Conservation (phyloP, 2,888 invertebrate genomes). For the Reticulitermes lucifugus region DNA sequence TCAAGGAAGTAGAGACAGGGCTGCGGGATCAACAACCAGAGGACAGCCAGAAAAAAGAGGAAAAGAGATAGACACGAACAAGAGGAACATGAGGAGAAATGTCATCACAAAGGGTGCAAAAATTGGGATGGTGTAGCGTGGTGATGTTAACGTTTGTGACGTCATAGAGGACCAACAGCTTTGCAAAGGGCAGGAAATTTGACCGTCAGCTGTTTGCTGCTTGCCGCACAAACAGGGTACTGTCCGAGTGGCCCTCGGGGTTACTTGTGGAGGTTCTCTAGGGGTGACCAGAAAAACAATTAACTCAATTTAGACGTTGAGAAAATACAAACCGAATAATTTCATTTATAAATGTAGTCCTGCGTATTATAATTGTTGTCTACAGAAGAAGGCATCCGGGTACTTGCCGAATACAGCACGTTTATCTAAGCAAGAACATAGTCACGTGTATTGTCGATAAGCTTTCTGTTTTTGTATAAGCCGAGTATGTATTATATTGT, state of each 20-base stretch:
- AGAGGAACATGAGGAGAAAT: slow-evolving; percentile 33
- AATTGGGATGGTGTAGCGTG: slow-evolving; percentile 2
- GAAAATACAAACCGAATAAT: not conserved
- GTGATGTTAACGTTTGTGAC: slow-evolving; percentile 30
- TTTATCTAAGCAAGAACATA: too few relatives aligned
- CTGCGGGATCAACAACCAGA: not conserved
- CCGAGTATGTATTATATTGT: too few relatives aligned
- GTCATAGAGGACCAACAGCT: slow-evolving; percentile 32
- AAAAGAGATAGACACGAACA: slow-evolving; percentile 8
- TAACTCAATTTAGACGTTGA: not conserved
- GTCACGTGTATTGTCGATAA: too few relatives aligned
- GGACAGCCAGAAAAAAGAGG: not conserved
- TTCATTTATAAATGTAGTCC: not conserved
- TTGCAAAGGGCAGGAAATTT: slow-evolving; percentile 49
- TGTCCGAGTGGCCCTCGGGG: slow-evolving; percentile 18
- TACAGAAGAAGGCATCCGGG: too few relatives aligned
- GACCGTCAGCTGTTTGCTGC: slow-evolving; percentile 47
- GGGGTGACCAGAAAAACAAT: slow-evolving; percentile 25
- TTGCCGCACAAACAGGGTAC: slow-evolving; percentile 28
- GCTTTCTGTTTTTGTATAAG: too few relatives aligned
- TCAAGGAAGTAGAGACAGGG: slow-evolving; percentile 19
- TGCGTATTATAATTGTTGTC: not conserved
- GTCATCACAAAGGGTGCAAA: slow-evolving; percentile 35
- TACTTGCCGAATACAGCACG: too few relatives aligned
- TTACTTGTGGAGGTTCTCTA: not conserved